Evolutionary conservation across 1,140 invertebrate genomes (phyloP), one percentile per base, ranked within the genome.

Genomic region (Vanessa tameamea): DNA sequence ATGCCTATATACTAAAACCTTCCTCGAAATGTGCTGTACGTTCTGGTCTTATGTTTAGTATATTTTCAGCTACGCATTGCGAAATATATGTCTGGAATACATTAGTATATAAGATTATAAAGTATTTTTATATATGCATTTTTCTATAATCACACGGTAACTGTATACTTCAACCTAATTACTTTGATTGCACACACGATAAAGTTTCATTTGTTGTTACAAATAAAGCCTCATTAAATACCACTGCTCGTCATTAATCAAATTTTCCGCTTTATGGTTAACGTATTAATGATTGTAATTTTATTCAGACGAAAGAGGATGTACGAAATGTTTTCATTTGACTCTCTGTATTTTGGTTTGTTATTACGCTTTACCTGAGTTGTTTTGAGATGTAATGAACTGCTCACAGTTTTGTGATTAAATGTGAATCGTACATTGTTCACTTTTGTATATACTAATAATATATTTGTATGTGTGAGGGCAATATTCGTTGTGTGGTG

Each of bases 281-380:
- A 65, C 53, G 63, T 68, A 72, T 76, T 71, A 76, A 76, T 72
- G 69, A 76, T 76, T 72, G 65, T 76, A 76, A 76, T 76, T 75
- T 75, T 70, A 71, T 70, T 68, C 69, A 61, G 55, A 47, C 47
- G 64, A 76, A 51, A 48, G 66, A 64, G 57, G 69, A 76, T 64
- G 65, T 53, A 50, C 31, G 67, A 57, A 68, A 69, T 53, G 47
- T 59, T 69, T 70, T 48, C 68, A 55, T 70, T 61, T 20, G 57
- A 31, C 12, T 59, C 51, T 69, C 63, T 63, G 68, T 57, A 37
- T 69, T 69, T 61, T 31, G 43, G 43, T 70, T 70, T 70, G 57
- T 63, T 70, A 63, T 47, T 63, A 48, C 68, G 43, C 63, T 70
- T 70, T 48, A 61, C 55, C 23, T 4, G 20, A 23, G 31, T 61